Evolutionary conservation across 2,113 vertebrate genomes (phyloP), one percentile per base, ranked within the genome.

Genomic region (Eolophus roseicapilla): DNA sequence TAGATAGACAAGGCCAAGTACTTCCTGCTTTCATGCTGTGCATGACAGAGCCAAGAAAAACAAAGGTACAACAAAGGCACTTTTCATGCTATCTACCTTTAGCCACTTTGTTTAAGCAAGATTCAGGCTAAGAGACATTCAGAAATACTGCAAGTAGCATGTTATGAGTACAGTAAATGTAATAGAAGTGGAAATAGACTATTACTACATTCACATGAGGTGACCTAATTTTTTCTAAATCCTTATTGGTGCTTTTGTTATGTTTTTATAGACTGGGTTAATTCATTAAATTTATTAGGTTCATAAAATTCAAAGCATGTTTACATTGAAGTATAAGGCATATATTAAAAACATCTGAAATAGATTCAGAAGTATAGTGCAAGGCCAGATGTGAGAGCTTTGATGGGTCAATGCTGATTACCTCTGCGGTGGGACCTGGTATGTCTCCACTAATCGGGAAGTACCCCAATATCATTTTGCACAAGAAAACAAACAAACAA

Each of bases 21-120:
- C 31, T 64, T 95, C 78, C 93, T 73, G 50, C 63, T 96, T 92
- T 96, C 29, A 14, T 77, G 75, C 92, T 87, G 49, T 89, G 71
- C 71, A 65, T 70, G 67, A 43, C 62, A 94, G 85, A 91, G 96
- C 94, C 97, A 98, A 98, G 87, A 97, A 97, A 98, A 98, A 96
- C 82, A 93, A 69, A 70, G 63, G 71, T 64, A 82, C 47, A 92
- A 97, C 95, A 98, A 97, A 98, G 83, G 29, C 49, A 86, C 70
- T 95, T 97, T 97, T 98, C 93, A 96, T 94, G 37, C 71, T 97
- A 82, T 80, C 80, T 96, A 82, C 77, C 81, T 96, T 46, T 92
- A 90, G 65, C 37, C 90, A 73, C 88, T 85, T 85, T 77, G 31
- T 92, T 81, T 89, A 94, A 94, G 55, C 69, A 95, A 81, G 37